Evolutionary conservation across 1,140 invertebrate genomes (phyloP).

Genomic region (Acarapis woodi): DNA sequence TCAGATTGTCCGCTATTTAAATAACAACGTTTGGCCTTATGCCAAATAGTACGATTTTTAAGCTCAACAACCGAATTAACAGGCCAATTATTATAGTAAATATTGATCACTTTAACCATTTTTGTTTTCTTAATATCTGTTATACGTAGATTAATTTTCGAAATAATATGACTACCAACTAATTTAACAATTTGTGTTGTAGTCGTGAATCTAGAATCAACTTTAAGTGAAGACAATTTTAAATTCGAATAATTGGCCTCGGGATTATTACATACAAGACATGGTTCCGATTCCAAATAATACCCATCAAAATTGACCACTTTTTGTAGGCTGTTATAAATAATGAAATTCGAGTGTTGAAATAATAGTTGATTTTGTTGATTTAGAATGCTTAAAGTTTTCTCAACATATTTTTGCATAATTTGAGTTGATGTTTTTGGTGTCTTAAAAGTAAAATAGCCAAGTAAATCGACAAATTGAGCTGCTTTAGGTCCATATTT

Average conservation of each 20-base stretch:
- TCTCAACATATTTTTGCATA: slow-evolving; percentile 37
- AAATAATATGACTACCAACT: slow-evolving; percentile 73
- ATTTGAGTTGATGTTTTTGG: slow-evolving; percentile 14
- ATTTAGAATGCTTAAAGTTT: slow-evolving; percentile 49
- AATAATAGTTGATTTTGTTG: slow-evolving; percentile 58
- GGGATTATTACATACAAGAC: slow-evolving; percentile 85
- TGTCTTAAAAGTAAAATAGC: slow-evolving; percentile 55
- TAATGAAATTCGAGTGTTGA: slow-evolving; percentile 68
- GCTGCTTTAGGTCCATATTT: slow-evolving; percentile 69
- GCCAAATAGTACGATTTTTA: slow-evolving; percentile 87
- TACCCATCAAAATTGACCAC: slow-evolving; percentile 84
- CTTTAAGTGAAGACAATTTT: slow-evolving; percentile 73
- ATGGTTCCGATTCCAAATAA: slow-evolving; percentile 84
- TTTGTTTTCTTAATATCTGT: slow-evolving; percentile 82
- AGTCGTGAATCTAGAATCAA: slow-evolving; percentile 89
- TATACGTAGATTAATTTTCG: slow-evolving; percentile 67
- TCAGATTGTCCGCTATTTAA: slow-evolving; percentile 72
- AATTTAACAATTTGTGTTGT: slow-evolving; percentile 91
- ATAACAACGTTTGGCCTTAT: slow-evolving; percentile 70
- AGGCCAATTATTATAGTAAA: slow-evolving; percentile 84
- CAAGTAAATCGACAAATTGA: slow-evolving; percentile 82
- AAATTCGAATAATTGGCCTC: slow-evolving; percentile 70
- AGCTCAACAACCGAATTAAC: slow-evolving; percentile 88
- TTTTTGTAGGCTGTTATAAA: slow-evolving; percentile 66
- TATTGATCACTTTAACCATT: slow-evolving; percentile 83